A percentile compares a stretch with the other conserved stretches of the same genome.
phyloP scores from a whole-genome alignment of 2,888 invertebrate genomes.

The Drosophila crucigera region DNA sequence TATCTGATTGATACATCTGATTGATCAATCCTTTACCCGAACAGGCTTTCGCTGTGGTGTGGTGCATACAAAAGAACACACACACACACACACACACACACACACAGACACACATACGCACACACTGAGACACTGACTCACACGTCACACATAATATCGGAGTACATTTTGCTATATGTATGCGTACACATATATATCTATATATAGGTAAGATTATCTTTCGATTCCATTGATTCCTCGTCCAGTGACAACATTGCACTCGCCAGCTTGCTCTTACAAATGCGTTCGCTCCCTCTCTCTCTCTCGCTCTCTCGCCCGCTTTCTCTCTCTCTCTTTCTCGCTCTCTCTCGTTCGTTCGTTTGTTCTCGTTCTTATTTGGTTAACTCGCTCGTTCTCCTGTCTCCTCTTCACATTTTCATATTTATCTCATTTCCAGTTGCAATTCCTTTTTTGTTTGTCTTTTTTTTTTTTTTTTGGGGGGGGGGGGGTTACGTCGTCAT shows the following conservation, averaged over 20 bases:
- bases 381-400: background rate
- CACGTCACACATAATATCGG: conserved; percentile 66
- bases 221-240: conserved; percentile 32
- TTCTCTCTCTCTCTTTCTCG: conserved; percentile 2
- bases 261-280: conserved; percentile 47
- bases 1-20: conserved; percentile 5
- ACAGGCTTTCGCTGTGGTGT: conserved; percentile 8
- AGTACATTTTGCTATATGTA: conserved; percentile 73
- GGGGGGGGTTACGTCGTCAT: conserved; percentile 65
- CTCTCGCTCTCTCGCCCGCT: background rate
- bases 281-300: conserved; percentile 31
- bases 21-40: conserved; percentile 10
- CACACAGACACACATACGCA: conserved; percentile 5
- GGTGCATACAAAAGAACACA: conserved; percentile 1
- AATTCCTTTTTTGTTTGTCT: conserved; percentile 47
- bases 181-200: conserved; percentile 28
- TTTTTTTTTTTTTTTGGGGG: background rate
- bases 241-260: conserved; percentile 23
- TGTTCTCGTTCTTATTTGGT: conserved; percentile 3
- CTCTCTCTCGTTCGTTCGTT: conserved; percentile 4
- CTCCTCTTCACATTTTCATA: conserved; percentile 3
- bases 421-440: conserved; percentile 39
- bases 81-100: conserved; percentile 6
- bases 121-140: conserved; percentile 27
- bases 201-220: conserved; percentile 31